Conservation (phyloP, 1,140 invertebrate species). For the Drosophila ogumai region DNA sequence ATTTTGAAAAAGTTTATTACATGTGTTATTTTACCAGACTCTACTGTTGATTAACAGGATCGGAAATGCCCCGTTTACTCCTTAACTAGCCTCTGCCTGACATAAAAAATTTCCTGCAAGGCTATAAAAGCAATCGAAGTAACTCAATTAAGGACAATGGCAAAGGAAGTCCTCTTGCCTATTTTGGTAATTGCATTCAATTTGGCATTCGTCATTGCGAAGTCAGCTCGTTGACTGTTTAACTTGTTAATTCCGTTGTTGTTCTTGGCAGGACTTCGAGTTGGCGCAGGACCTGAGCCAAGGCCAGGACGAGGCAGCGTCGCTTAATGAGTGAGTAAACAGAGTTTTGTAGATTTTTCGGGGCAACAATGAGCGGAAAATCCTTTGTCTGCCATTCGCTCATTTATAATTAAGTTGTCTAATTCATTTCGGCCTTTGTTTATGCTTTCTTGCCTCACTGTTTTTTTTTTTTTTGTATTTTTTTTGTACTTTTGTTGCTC, state of each 20-base stretch:
- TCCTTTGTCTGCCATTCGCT: conserved; percentile 72
- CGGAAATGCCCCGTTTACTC: too few relatives aligned
- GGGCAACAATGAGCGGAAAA: conserved; percentile 59
- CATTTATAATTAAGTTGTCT: conserved; percentile 84
- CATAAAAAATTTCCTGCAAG: too few relatives aligned
- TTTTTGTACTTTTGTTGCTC: not conserved
- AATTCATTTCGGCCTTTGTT: conserved; percentile 79
- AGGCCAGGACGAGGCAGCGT: conserved; percentile 4
- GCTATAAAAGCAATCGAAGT: conserved; percentile 58
- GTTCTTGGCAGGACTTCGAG: conserved; percentile 50
- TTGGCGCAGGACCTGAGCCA: not conserved
- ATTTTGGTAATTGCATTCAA: conserved; percentile 74
- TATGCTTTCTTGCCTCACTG: conserved; percentile 42
- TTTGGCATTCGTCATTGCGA: conserved; percentile 58
- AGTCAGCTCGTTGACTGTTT: conserved; percentile 71
- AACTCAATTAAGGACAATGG: conserved; percentile 65
- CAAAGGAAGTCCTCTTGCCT: conserved; percentile 17
- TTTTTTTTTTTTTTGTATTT: conserved; percentile 13
- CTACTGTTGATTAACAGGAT: too few relatives aligned
- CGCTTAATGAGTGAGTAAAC: conserved; percentile 78
- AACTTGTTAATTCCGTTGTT: conserved; percentile 81
- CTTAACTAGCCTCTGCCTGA: too few relatives aligned
- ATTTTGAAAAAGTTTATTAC: too few relatives aligned
- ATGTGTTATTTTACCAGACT: too few relatives aligned
- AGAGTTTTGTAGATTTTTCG: conserved; percentile 55